These are phyloP conservation scores for Phyllostomus discolor DNA, from an alignment of 2,113 vertebrate species.

Conservation along the genomic window DNA sequence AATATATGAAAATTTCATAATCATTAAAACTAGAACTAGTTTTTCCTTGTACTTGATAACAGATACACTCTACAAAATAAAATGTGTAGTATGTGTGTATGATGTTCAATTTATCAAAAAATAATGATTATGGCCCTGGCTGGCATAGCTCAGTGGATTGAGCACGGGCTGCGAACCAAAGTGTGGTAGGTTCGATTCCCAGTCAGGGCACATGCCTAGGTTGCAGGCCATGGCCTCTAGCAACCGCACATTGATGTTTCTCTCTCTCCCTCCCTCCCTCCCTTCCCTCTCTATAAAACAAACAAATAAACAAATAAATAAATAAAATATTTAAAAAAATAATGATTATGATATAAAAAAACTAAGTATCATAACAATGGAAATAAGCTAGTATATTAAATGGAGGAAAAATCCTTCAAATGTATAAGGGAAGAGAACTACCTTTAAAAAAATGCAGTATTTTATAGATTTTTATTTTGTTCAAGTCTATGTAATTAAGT, in stretches of 20 bases:
- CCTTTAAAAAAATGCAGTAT: not conserved
- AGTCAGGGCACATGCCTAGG: too few relatives aligned
- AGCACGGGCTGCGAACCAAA: too few relatives aligned
- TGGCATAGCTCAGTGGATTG: too few relatives aligned
- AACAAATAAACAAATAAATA: too few relatives aligned
- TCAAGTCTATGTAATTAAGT: not conserved
- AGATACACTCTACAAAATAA: not conserved
- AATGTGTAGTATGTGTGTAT: not conserved
- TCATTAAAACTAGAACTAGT: not conserved
- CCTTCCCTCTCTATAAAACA: too few relatives aligned
- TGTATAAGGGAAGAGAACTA: not conserved
- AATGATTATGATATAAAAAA: slow-evolving; percentile 19
- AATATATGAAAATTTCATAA: slow-evolving; percentile 6
- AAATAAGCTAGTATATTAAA: not conserved
- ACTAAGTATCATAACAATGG: slow-evolving; percentile 11
- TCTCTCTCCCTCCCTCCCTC: too few relatives aligned
- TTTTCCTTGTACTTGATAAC: not conserved
- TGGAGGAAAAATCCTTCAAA: not conserved
- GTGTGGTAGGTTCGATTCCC: too few relatives aligned
- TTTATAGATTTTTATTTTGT: not conserved
- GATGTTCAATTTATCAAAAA: slow-evolving; percentile 27
- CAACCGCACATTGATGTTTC: too few relatives aligned
- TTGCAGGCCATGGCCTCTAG: too few relatives aligned
- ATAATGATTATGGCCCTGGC: slow-evolving; percentile 24
- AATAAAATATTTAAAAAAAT: too few relatives aligned